Conservation (phyloP, 2,113 vertebrate genomes). For the Clarias gariepinus region DNA sequence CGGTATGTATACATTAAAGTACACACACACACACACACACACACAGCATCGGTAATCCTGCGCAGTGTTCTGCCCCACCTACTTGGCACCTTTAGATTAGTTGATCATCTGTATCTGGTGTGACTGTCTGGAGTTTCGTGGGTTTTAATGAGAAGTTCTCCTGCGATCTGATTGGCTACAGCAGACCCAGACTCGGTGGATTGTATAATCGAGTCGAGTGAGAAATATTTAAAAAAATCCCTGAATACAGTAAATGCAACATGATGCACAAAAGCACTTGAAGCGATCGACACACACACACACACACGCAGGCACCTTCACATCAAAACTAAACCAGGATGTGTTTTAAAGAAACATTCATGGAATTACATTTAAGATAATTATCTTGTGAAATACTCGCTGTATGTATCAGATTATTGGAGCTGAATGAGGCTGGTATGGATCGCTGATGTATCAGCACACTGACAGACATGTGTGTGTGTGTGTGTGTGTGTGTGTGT, state of each 20-base stretch:
- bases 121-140: not conserved
- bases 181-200: not conserved
- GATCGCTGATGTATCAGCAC: not conserved
- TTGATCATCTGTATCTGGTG: not conserved
- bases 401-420: not conserved
- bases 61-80: not conserved
- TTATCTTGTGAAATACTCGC: not conserved
- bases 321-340: not conserved
- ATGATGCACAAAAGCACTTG: too few relatives aligned
- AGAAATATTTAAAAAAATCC: not conserved
- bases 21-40: too few relatives aligned
- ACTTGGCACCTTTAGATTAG: not conserved
- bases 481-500: not conserved
- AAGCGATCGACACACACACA: too few relatives aligned
- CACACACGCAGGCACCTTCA: not conserved
- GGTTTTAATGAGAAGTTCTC: not conserved
- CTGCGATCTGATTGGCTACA: not conserved
- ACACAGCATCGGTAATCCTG: too few relatives aligned
- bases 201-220: not conserved
- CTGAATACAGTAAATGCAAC: too few relatives aligned
- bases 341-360: not conserved
- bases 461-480: not conserved
- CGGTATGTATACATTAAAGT: too few relatives aligned
- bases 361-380: not conserved
- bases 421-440: not conserved